These are phyloP conservation scores for Cotesia congregata DNA, from an alignment of 2,888 invertebrate genomes.

Conservation along the genomic window DNA sequence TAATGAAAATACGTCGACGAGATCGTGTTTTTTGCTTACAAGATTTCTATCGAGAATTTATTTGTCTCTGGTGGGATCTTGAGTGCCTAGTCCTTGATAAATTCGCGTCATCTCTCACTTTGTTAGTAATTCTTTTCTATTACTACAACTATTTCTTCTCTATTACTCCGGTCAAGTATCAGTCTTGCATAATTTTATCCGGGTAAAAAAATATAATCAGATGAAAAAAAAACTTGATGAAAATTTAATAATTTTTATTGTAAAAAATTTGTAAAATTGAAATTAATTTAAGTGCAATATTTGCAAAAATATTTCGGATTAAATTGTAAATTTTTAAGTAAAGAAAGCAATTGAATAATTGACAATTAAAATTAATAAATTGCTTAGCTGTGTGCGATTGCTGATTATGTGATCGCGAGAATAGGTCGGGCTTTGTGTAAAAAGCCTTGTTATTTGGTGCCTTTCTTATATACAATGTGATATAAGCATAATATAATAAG, in stretches of 20 bases:
- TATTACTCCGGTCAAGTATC: conserved; percentile 21
- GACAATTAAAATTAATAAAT: background rate
- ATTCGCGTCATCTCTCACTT: conserved; percentile 50
- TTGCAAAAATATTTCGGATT: background rate
- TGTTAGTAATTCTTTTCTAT: conserved; percentile 1
- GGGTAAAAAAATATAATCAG: too few species aligned
- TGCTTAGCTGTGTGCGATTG: background rate
- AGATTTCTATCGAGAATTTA: conserved; percentile 11
- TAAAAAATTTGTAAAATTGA: conserved; percentile 7
- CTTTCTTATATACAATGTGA: background rate
- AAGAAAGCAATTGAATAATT: background rate
- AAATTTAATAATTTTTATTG: background rate
- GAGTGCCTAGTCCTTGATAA: conserved; percentile 64
- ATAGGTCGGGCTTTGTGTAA: background rate
- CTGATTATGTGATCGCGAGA: background rate
- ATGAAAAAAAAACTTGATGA: background rate
- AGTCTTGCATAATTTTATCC: conserved; percentile 16
- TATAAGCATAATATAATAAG: background rate
- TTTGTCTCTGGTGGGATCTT: conserved; percentile 49
- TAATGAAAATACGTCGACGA: background rate
- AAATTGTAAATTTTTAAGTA: background rate
- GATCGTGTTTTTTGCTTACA: conserved; percentile 24
- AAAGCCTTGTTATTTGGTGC: background rate
- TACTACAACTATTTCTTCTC: conserved; percentile 29
- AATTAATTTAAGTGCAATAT: background rate